Evolutionary conservation across 2,888 invertebrate species (phyloP), one percentile per base, ranked within the genome.

Genomic region (Neoaliturus tenellus): DNA sequence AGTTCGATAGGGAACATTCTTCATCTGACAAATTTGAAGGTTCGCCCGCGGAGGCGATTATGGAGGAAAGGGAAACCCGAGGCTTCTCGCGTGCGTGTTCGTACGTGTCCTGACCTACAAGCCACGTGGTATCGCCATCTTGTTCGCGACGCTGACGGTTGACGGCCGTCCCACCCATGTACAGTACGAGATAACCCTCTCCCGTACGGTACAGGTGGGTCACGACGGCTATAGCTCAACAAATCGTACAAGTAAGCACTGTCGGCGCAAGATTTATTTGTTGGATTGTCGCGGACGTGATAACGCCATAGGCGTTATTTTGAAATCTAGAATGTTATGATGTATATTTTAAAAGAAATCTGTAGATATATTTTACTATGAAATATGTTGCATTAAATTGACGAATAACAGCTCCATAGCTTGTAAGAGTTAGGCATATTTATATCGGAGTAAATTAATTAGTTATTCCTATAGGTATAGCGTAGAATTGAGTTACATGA

Each of bases 1-100:
- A 62, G 62, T 62, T 62, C 62, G 62, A 62, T 62, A 62, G 62
- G 62, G 17, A 62, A 28, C 62, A 62, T 62, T 62, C 31, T 62
- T 62, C 62, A 62, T 28, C 28, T 28, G 62, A 62, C 28, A 31
- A 62, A 62, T 62, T 62, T 31, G 62, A 62, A 62, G 62, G 62
- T 12, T 62, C 31, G 62, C 62, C 62, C 62, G 62, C 62, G 62
- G 62, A 62, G 31, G 62, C 31, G 62, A 62, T 62, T 28, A 62
- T 28, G 28, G 62, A 25, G 62, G 31, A 5, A 25, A 55, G 23
- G 17, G 48, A 23, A 62, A 28, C 62, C 5, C 62, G 62, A 12
- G 62, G 62, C 62, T 62, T 17, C 62, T 62, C 62, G 62, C 8
- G 23, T 14, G 55, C 55, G 55, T 48, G 25, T 12, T 20, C 55